A percentile compares a stretch with the other conserved stretches of the same genome.
Conservation (phyloP, 2,797 vertebrate species). For the Acanthurus tractus region DNA sequence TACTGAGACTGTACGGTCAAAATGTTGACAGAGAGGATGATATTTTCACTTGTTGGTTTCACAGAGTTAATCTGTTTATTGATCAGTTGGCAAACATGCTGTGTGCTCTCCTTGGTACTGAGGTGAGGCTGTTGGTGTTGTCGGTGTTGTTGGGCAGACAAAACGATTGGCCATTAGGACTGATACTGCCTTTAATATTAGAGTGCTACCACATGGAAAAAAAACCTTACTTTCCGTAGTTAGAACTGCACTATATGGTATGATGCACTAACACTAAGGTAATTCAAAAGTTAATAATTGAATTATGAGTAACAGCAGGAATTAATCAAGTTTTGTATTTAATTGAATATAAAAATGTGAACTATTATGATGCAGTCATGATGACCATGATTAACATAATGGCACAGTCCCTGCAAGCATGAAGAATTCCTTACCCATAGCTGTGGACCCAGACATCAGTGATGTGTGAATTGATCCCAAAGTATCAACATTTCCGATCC, state of each 20-base stretch:
- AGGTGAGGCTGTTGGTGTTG: neutral
- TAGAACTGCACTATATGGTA: neutral
- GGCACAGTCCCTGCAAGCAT: too few relatives aligned
- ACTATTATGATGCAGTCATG: too few relatives aligned
- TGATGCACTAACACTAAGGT: neutral
- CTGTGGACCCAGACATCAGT: too few relatives aligned
- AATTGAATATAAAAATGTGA: too few relatives aligned
- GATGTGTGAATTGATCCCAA: too few relatives aligned
- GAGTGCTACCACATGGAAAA: too few relatives aligned
- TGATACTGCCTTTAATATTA: too few relatives aligned
- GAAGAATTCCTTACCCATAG: too few relatives aligned
- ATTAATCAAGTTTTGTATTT: neutral
- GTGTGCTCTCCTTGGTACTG: neutral
- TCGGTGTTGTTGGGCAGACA: neutral
- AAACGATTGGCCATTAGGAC: too few relatives aligned
- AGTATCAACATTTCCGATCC: too few relatives aligned
- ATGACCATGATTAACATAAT: too few relatives aligned
- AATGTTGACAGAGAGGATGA: neutral
- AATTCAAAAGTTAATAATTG: neutral
- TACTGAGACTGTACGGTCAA: neutral
- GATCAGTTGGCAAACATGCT: neutral
- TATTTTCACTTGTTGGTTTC: constrained; percentile 1
- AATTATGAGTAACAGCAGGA: neutral
- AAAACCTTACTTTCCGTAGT: too few relatives aligned
- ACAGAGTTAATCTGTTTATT: neutral